Conservation (phyloP, 1,140 invertebrate species). For the Psix sp. region DNA sequence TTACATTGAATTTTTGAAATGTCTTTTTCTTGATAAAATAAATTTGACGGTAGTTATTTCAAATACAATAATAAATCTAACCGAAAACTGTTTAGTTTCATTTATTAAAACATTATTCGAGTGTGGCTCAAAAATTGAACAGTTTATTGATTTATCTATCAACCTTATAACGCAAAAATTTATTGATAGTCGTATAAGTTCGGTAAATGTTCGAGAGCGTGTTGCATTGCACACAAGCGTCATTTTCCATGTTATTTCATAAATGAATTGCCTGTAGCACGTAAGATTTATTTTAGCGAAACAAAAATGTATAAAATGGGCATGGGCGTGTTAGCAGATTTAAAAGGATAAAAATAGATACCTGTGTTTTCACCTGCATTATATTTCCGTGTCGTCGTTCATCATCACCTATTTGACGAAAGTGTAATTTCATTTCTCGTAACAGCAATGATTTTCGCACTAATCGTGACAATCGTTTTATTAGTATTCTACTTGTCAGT, state of each 20-base stretch:
- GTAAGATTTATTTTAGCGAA: slow-evolving; percentile 37
- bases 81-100: neutral
- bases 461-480: too few relatives aligned
- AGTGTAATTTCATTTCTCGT: too few relatives aligned
- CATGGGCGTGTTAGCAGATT: slow-evolving; percentile 25
- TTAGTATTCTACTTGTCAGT: too few relatives aligned
- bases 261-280: slow-evolving; percentile 34
- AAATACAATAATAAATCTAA: neutral
- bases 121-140: slow-evolving; percentile 13
- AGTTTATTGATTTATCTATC: slow-evolving; percentile 48
- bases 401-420: too few relatives aligned
- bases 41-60: neutral
- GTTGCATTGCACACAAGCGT: slow-evolving; percentile 21
- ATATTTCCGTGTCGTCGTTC: too few relatives aligned
- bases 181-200: slow-evolving; percentile 18
- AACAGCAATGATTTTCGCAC: too few relatives aligned
- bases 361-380: too few relatives aligned
- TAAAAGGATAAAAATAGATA: slow-evolving; percentile 29
- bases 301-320: slow-evolving; percentile 35
- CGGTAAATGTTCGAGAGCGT: slow-evolving; percentile 12
- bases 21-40: too few relatives aligned
- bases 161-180: slow-evolving; percentile 21
- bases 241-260: slow-evolving; percentile 36
- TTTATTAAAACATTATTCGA: slow-evolving; percentile 33
- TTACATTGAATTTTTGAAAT: too few relatives aligned